These are phyloP conservation scores for Pseudobourletiella spinata DNA, from an alignment of 1,140 invertebrate species.

Conservation along the genomic window DNA sequence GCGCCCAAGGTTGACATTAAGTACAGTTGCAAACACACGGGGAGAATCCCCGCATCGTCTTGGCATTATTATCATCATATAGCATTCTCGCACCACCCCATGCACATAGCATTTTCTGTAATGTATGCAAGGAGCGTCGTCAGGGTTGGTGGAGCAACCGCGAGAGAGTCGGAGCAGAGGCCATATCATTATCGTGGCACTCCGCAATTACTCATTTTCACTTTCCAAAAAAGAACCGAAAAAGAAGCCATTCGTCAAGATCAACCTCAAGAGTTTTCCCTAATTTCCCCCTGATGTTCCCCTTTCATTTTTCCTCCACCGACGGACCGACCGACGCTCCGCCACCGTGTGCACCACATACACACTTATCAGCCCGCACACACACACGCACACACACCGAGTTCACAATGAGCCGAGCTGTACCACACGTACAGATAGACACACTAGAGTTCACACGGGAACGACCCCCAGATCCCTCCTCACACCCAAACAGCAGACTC, in stretches of 20 bases:
- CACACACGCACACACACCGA: no score
- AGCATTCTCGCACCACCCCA: no score
- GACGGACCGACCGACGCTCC: not conserved
- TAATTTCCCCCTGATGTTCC: not conserved
- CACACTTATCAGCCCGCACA: no score
- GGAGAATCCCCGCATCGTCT: no score
- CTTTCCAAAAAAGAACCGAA: constrained; percentile 19
- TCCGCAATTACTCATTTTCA: constrained; percentile 33
- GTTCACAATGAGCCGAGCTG: no score
- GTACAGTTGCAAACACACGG: no score
- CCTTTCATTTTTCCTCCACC: not conserved
- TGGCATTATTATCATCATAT: no score
- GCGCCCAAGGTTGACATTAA: not conserved
- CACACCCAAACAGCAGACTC: no score
- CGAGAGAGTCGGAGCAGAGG: constrained; percentile 11
- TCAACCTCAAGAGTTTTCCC: constrained; percentile 12
- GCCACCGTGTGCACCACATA: not conserved
- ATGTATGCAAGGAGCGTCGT: not conserved
- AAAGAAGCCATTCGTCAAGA: constrained; percentile 33
- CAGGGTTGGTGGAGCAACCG: not conserved
- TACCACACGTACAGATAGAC: no score
- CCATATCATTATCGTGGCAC: constrained; percentile 28
- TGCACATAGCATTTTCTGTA: not conserved
- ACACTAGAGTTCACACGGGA: no score
- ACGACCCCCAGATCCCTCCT: no score